phyloP scores from a whole-genome alignment of 2,113 vertebrate species.

The Phylloscopus trochiloides region DNA sequence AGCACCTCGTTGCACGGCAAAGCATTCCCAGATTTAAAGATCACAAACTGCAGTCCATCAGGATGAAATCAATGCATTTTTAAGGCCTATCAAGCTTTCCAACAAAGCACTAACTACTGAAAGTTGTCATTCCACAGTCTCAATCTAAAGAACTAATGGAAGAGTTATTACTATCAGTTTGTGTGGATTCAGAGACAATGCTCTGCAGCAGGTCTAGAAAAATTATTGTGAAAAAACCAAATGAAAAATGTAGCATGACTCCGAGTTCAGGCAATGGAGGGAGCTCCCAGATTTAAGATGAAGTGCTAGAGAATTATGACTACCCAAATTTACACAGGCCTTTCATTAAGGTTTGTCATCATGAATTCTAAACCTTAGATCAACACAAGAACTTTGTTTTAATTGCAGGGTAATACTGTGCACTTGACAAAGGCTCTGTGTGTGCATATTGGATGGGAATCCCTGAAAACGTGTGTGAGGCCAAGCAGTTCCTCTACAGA shows the following conservation, averaged over 20 bases:
- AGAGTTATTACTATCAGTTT: not conserved
- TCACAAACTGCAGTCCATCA: not conserved
- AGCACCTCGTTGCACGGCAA: not conserved
- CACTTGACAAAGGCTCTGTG: not conserved
- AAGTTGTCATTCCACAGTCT: not conserved
- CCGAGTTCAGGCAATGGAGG: not conserved
- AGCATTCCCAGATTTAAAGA: constrained; percentile 23
- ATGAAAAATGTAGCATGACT: not conserved
- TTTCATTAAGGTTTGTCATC: constrained; percentile 8
- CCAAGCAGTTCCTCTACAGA: fast-evolving
- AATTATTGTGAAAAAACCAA: not conserved
- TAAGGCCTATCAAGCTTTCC: not conserved
- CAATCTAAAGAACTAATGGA: not conserved
- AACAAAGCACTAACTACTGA: not conserved
- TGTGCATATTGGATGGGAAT: not conserved
- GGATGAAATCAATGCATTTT: not conserved
- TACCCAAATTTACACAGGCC: not conserved
- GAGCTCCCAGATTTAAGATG: not conserved
- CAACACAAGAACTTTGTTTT: not conserved
- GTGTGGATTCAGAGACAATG: not conserved
- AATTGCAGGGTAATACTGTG: not conserved
- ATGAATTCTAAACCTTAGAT: not conserved
- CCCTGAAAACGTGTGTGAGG: fast-evolving
- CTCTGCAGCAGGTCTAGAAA: not conserved
- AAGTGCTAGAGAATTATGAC: constrained; percentile 3